Percentiles rank a stretch among this genome's conserved stretches.
These are phyloP conservation scores for Phaenicophaeus curvirostris DNA, from an alignment of 2,797 vertebrate species.

Conservation along the genomic window DNA sequence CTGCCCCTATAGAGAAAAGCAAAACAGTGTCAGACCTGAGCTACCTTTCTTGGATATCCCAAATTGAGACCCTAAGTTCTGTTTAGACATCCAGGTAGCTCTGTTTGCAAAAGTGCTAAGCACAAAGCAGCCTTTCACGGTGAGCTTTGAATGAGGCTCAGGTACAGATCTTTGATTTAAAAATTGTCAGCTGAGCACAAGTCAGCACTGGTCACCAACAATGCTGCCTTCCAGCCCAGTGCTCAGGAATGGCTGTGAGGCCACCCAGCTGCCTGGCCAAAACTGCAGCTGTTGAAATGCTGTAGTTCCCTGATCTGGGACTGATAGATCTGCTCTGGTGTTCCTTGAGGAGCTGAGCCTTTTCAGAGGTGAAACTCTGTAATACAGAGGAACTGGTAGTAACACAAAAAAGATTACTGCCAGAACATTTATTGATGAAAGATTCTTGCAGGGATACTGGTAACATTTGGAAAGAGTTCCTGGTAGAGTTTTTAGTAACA, in stretches of 20 bases:
- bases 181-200: background rate
- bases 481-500: conserved; percentile 23
- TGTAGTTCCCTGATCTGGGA: background rate
- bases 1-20: background rate
- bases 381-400: background rate
- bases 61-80: accelerated
- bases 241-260: accelerated
- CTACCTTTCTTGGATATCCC: background rate
- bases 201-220: background rate
- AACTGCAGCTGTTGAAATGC: background rate
- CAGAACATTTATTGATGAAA: conserved; percentile 40
- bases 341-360: background rate
- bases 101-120: accelerated
- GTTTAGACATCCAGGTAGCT: background rate
- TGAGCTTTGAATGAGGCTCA: background rate
- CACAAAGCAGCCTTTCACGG: accelerated
- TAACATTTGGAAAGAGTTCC: conserved; percentile 3
- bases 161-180: background rate
- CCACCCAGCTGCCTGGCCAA: background rate
- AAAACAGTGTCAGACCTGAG: background rate
- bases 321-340: accelerated
- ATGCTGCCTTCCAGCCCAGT: background rate
- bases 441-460: background rate
- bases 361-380: background rate
- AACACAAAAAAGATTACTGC: background rate